Percentiles rank a stretch among this genome's conserved stretches.
These are phyloP conservation scores for Coranthus polyacanthus DNA, from an alignment of 2,797 vertebrate genomes.

Conservation along the genomic window DNA sequence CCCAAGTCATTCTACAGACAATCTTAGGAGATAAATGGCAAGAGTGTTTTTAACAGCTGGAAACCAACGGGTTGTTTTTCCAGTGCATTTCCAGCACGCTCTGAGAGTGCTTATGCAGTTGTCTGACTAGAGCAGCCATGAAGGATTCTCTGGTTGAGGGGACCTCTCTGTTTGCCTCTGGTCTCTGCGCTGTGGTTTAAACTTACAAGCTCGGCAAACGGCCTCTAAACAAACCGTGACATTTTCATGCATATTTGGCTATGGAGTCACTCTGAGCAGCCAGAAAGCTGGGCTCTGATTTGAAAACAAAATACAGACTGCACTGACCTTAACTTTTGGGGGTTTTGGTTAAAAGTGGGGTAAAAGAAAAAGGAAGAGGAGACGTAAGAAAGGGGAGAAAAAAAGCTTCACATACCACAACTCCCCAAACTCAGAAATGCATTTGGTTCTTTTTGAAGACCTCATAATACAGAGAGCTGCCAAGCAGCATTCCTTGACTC, in stretches of 20 bases:
- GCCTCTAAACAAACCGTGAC: slow-evolving; percentile 75
- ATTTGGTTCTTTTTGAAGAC: slow-evolving; percentile 69
- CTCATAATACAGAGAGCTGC: slow-evolving; percentile 69
- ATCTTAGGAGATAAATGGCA: not conserved
- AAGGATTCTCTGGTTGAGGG: slow-evolving; percentile 41
- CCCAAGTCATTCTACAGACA: not conserved
- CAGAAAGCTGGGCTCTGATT: slow-evolving; percentile 47
- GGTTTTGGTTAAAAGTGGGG: slow-evolving; percentile 31
- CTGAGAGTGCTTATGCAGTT: slow-evolving; percentile 25
- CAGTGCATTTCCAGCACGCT: slow-evolving; percentile 24
- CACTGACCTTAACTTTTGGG: slow-evolving; percentile 54
- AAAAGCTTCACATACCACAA: slow-evolving; percentile 74
- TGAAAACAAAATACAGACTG: slow-evolving; percentile 36
- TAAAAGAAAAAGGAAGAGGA: slow-evolving; percentile 30
- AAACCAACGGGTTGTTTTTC: slow-evolving; percentile 27
- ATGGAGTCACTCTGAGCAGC: slow-evolving; percentile 48
- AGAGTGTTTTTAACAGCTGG: slow-evolving; percentile 19
- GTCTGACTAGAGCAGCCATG: slow-evolving; percentile 30
- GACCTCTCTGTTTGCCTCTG: slow-evolving; percentile 40
- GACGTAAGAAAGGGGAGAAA: slow-evolving; percentile 28
- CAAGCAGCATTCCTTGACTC: slow-evolving; percentile 74
- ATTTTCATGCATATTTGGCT: slow-evolving; percentile 80
- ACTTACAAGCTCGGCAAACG: slow-evolving; percentile 63
- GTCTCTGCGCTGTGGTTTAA: slow-evolving; percentile 50
- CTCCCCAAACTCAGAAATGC: slow-evolving; percentile 72